Conservation (phyloP, 1,140 invertebrate species). For the Papilio aristodemus region DNA sequence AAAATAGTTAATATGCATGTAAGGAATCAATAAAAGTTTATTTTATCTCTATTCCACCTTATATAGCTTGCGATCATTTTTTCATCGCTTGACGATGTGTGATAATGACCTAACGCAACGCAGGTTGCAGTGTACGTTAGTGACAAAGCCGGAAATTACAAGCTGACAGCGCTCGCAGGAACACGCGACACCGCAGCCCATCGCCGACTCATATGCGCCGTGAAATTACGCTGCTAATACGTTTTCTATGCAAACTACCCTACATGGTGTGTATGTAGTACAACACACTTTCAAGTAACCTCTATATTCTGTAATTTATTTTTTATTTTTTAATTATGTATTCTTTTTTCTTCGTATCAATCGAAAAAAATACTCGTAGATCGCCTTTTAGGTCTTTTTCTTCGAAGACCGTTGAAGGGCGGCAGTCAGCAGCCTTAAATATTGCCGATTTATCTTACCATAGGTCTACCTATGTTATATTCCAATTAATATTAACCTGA, state of each 20-base stretch:
- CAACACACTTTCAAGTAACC: background rate
- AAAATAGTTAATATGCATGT: too few species aligned
- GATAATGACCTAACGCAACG: background rate
- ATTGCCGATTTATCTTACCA: too few species aligned
- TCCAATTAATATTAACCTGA: background rate
- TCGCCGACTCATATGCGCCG: slow-evolving; percentile 35
- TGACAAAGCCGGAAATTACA: slow-evolving; percentile 51
- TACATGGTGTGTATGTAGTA: background rate
- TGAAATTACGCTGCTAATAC: slow-evolving; percentile 35
- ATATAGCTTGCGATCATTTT: background rate
- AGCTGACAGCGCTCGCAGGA: slow-evolving; percentile 34
- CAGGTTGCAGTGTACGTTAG: slow-evolving; percentile 35
- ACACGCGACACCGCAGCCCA: slow-evolving; percentile 43
- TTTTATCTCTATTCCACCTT: too few species aligned
- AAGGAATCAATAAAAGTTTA: too few species aligned
- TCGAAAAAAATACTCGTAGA: too few species aligned
- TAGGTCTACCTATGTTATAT: background rate
- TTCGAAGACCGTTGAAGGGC: too few species aligned
- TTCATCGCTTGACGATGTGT: background rate
- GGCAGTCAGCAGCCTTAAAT: too few species aligned
- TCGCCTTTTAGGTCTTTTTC: too few species aligned
- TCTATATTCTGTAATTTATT: background rate
- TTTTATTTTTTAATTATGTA: too few species aligned
- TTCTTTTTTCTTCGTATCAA: too few species aligned
- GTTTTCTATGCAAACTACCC: slow-evolving; percentile 21